phyloP scores from a whole-genome alignment of 2,113 vertebrate species.

The Prolemur simus region DNA sequence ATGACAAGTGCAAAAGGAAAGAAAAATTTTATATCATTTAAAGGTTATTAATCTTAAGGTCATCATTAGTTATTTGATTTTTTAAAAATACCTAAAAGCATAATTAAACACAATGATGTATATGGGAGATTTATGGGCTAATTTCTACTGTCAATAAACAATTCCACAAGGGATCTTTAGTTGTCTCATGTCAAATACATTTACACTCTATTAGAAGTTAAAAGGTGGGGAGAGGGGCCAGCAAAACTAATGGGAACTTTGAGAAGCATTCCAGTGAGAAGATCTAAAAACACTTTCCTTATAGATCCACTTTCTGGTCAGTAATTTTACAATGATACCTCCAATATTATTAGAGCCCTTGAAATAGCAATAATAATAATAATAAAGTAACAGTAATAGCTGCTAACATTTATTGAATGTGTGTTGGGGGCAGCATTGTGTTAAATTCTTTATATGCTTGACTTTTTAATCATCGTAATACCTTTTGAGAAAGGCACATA shows the following conservation, averaged over 20 bases:
- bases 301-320: background rate
- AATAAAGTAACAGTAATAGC: background rate
- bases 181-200: conserved; percentile 18
- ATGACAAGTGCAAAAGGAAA: background rate
- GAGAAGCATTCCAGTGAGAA: background rate
- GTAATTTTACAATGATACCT: background rate
- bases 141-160: conserved; percentile 2
- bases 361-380: background rate
- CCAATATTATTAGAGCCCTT: background rate
- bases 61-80: background rate
- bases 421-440: background rate
- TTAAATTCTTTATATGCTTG: background rate
- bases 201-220: background rate
- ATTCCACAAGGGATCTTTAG: background rate
- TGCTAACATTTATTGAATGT: background rate
- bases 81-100: background rate
- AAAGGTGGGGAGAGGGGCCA: background rate
- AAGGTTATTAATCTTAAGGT: background rate
- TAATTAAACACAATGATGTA: background rate
- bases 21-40: conserved; percentile 10
- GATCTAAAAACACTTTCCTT: background rate
- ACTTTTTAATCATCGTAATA: background rate
- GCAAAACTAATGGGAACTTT: background rate
- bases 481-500: background rate
- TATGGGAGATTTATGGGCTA: background rate